Evolutionary conservation across 2,888 invertebrate genomes (phyloP).

Genomic region (Coenonympha arcania): DNA sequence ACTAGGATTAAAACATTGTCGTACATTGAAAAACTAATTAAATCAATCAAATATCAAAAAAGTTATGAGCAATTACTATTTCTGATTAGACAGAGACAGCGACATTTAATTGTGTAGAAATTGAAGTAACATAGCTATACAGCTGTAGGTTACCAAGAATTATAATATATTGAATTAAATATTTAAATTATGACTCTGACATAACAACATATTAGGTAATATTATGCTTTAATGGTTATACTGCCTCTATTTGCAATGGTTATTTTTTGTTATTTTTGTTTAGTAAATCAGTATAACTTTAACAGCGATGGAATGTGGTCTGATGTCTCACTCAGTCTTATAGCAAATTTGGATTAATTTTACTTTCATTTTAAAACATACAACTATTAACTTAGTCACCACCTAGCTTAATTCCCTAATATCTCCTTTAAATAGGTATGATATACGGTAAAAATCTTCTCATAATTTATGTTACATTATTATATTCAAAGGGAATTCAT

Average conservation of each 20-base stretch:
- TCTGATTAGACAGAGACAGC: too few relatives aligned
- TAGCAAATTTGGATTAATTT: constrained; percentile 26
- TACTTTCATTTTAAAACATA: not conserved
- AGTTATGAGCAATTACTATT: too few relatives aligned
- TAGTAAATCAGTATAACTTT: not conserved
- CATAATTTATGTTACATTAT: not conserved
- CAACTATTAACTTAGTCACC: not conserved
- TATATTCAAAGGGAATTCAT: not conserved
- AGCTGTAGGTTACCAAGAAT: too few relatives aligned
- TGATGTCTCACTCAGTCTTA: constrained; percentile 46
- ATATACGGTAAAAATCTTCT: not conserved
- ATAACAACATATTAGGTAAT: too few relatives aligned
- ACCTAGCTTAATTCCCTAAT: not conserved
- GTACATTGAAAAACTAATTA: too few relatives aligned
- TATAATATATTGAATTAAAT: too few relatives aligned
- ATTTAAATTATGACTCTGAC: too few relatives aligned
- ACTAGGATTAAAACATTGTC: too few relatives aligned
- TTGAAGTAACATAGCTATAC: too few relatives aligned
- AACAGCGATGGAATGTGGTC: constrained; percentile 43
- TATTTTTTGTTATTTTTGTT: not conserved
- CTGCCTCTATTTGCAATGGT: not conserved
- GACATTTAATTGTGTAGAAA: too few relatives aligned
- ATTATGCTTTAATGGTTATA: not conserved
- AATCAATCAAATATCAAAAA: too few relatives aligned
- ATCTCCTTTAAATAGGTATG: not conserved